These are phyloP conservation scores for Chrysaora quinquecirrha DNA, from an alignment of 30 jellyfish, hydroid and myxozoan genomes.

Conservation along the genomic window DNA sequence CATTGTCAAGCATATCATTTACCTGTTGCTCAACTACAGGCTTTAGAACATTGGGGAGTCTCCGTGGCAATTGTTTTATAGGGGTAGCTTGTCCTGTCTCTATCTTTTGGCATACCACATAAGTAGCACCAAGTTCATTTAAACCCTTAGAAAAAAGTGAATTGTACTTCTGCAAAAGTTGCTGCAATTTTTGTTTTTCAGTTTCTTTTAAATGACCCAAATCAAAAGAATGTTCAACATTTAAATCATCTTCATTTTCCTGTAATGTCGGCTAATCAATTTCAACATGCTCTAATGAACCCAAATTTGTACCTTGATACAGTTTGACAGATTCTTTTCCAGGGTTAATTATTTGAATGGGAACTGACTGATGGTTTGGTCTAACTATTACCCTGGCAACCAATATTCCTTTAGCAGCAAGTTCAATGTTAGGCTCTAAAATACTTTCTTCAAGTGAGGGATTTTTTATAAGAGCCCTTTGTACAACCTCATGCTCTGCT, in stretches of 20 bases:
- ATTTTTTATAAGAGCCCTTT: slow-evolving; percentile 2
- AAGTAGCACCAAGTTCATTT: no score
- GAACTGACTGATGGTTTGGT: slow-evolving; percentile 2
- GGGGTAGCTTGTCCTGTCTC: slow-evolving; percentile 33
- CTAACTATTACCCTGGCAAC: slow-evolving; percentile 4
- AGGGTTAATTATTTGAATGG: neutral
- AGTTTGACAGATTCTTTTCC: slow-evolving; percentile 6
- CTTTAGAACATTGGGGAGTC: slow-evolving; percentile 14
- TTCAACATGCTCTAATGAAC: neutral
- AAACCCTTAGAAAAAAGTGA: no score
- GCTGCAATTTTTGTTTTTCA: no score
- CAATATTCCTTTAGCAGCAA: slow-evolving; percentile 3
- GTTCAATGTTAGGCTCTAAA: no score
- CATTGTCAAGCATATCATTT: slow-evolving; percentile 20
- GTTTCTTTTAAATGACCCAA: neutral
- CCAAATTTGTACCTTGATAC: slow-evolving; percentile 7
- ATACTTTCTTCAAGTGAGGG: neutral
- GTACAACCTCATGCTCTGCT: slow-evolving; percentile 6
- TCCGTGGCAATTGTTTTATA: no score
- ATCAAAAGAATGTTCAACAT: neutral
- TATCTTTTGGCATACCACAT: no score
- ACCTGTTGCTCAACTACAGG: slow-evolving; percentile 23
- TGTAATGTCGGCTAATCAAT: neutral
- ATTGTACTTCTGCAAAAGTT: no score
- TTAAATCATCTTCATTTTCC: neutral